Evolutionary conservation across 2,113 vertebrate genomes (phyloP).

Genomic region (Toxotes jaculatrix): DNA sequence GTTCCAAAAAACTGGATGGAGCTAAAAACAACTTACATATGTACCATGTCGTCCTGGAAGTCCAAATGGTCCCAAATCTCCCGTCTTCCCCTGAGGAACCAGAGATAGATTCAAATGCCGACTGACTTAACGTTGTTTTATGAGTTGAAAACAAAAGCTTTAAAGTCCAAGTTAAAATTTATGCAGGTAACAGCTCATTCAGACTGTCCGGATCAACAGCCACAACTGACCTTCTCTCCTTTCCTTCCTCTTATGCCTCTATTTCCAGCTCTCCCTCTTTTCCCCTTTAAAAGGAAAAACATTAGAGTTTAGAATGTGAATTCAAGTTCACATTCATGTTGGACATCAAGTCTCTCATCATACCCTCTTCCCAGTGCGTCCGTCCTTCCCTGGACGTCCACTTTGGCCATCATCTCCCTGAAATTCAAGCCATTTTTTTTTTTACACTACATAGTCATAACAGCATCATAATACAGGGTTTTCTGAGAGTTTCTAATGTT

Average conservation of each 20-base stretch:
- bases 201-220: neutral
- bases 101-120: neutral
- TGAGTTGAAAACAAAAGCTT: neutral
- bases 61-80: conserved; percentile 76
- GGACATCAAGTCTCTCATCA: neutral
- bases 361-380: conserved; percentile 83
- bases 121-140: neutral
- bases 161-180: neutral
- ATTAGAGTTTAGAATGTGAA: neutral
- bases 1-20: too few relatives aligned
- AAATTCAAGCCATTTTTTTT: conserved; percentile 18
- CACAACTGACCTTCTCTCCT: conserved; percentile 83
- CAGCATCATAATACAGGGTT: too few relatives aligned
- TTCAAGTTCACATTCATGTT: neutral
- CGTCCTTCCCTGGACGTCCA: conserved; percentile 78
- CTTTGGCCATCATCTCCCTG: conserved; percentile 80
- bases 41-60: conserved; percentile 80
- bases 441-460: neutral
- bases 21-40: conserved; percentile 74
- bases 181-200: neutral
- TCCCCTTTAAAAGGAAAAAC: conserved; percentile 76
- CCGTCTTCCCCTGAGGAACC: conserved; percentile 79
- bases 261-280: conserved; percentile 82
- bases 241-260: conserved; percentile 76
- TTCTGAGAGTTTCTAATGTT: too few relatives aligned